These are phyloP conservation scores for Hippocampus comes DNA, from an alignment of 2,113 vertebrate species.

Conservation along the genomic window DNA sequence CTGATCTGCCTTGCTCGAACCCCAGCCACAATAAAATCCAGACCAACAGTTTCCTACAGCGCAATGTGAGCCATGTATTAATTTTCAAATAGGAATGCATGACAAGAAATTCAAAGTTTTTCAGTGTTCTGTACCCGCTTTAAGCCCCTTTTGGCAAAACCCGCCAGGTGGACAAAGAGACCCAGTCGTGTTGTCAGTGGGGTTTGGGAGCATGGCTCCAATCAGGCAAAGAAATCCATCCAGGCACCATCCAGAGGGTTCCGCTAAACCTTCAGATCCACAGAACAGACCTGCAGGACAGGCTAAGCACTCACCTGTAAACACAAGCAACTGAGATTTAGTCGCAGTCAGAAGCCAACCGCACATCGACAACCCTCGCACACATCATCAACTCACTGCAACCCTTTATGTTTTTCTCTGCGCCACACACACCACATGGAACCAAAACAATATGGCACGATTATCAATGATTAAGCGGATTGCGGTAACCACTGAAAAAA, in stretches of 20 bases:
- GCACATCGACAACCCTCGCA: neutral
- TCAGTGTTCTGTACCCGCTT: conserved; percentile 46
- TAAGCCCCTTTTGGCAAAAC: conserved; percentile 65
- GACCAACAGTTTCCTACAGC: conserved; percentile 68
- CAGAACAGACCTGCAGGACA: conserved; percentile 76
- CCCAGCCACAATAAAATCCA: conserved; percentile 73
- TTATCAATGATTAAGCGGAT: too few relatives aligned
- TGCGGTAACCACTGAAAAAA: too few relatives aligned
- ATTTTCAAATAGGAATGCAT: neutral
- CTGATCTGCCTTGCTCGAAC: conserved; percentile 67
- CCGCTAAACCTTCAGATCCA: conserved; percentile 69
- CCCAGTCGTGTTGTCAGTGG: conserved; percentile 73
- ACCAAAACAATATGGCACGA: too few relatives aligned
- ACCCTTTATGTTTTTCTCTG: too few relatives aligned
- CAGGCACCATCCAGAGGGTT: conserved; percentile 72
- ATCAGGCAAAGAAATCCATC: conserved; percentile 73
- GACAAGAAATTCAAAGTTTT: neutral
- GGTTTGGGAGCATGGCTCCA: conserved; percentile 70
- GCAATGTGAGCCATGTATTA: neutral
- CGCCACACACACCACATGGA: too few relatives aligned
- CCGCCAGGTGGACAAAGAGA: conserved; percentile 70
- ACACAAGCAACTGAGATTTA: conserved; percentile 31
- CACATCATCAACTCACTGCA: neutral
- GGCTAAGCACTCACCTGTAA: conserved; percentile 69
- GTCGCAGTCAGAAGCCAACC: conserved; percentile 18